Evolutionary conservation across 1,140 invertebrate genomes (phyloP).

Genomic region (Scylla paramamosain): DNA sequence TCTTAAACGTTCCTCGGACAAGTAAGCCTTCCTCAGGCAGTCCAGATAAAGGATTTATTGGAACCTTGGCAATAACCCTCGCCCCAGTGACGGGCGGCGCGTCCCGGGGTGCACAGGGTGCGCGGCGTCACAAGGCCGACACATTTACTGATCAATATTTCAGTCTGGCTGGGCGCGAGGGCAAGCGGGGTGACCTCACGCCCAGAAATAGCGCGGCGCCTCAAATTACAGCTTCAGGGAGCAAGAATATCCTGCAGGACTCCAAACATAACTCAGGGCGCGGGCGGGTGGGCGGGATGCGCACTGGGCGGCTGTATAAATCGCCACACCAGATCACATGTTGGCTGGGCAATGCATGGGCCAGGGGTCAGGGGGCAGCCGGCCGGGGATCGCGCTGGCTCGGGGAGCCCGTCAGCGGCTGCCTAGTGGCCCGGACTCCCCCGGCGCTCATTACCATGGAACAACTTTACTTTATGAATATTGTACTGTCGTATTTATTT

Average conservation of each 20-base stretch:
- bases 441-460: background rate
- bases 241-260: slow-evolving; percentile 10
- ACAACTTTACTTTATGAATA: slow-evolving; percentile 24
- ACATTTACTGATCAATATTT: slow-evolving; percentile 24
- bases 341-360: background rate
- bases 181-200: background rate
- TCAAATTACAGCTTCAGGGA: slow-evolving; percentile 12
- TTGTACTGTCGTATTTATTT: slow-evolving; percentile 15
- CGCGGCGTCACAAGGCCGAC: background rate
- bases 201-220: background rate
- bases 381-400: background rate
- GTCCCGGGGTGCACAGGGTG: background rate
- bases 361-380: slow-evolving; percentile 5
- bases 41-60: background rate
- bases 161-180: background rate
- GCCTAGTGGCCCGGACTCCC: background rate
- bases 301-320: background rate
- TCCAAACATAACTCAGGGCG: background rate
- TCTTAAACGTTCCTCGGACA: background rate
- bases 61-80: background rate
- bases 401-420: background rate
- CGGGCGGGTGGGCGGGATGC: background rate
- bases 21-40: background rate
- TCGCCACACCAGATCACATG: slow-evolving; percentile 11
- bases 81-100: background rate